Percentiles rank a stretch among this genome's conserved stretches.
Evolutionary conservation across 2,113 vertebrate genomes (phyloP).

Genomic region (Aix galericulata): DNA sequence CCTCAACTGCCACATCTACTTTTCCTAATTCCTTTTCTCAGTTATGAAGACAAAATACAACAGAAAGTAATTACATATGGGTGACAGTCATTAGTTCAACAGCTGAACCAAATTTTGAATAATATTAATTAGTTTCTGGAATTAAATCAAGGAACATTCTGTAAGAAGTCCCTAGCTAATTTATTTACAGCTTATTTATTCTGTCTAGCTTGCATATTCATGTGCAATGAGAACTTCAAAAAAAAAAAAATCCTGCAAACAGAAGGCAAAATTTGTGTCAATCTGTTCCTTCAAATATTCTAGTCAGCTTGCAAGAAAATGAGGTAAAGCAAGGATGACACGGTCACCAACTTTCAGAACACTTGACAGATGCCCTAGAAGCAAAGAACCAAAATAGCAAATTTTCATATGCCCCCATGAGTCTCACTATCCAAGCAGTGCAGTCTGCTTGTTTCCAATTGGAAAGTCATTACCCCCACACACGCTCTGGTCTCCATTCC

Average conservation of each 20-base stretch:
- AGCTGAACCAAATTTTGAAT: neutral
- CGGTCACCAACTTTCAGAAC: neutral
- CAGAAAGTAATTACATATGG: neutral
- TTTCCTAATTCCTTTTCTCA: neutral
- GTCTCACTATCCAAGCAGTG: neutral
- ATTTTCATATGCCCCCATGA: neutral
- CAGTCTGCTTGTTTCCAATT: neutral
- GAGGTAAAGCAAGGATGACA: neutral
- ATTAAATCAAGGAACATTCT: neutral
- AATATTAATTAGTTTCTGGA: neutral
- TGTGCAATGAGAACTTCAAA: neutral
- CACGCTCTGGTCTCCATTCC: neutral
- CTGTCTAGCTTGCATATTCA: neutral
- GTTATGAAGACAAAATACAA: neutral
- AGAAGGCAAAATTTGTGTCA: neutral
- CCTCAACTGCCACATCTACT: neutral
- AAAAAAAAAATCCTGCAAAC: neutral
- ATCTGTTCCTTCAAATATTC: neutral
- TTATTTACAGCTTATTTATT: neutral
- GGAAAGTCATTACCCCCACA: neutral
- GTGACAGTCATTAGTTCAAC: neutral
- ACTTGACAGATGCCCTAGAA: neutral
- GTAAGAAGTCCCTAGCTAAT: neutral
- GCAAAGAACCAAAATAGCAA: neutral
- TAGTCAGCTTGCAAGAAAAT: neutral